Base-by-base conservation (phyloP, 2,888 invertebrate genomes). In the Zygaena filipendulae region DNA sequence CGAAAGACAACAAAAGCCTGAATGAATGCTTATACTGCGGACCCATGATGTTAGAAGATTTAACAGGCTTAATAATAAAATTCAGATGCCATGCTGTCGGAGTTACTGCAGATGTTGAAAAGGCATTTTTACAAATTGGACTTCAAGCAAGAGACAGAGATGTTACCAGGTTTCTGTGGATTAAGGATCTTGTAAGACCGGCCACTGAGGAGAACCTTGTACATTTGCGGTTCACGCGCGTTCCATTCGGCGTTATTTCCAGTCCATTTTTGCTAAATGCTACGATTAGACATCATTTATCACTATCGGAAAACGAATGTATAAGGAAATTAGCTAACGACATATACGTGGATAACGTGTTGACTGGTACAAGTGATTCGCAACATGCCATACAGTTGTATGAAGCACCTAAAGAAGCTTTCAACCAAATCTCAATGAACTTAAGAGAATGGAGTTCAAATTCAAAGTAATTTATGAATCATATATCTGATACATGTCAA, bases 251-350 rank as follows among this genome's bases (percentile, higher is more conserved):
- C 0, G 12, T 40, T 6, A 35, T 43, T 11, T 33, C 35, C 3
- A 43, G 43, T 11, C 39, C 39, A 6, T 43, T 43, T 22, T 3
- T 38, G 5, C 21, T 43, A 3, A 43, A 30, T n/a, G 41, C 43
- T 2, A 38, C 39, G 0, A 23, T 43, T 0, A 25, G 19, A 14
- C 14, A 39, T 21, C 40, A 44, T 16, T n/a, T 43, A n/a, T 11
- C 7, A 1, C 27, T 30, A 4, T 27, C 27, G 1, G 12, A 30
- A 2, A 19, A 11, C 0, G 6, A 25, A 3, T 3, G 13, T 1
- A 2, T 23, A 2, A 27, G 31, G 22, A 18, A 21, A 8, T 16
- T 36, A 5, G 32, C 33, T 1, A 11, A 30, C 4, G 24, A 33
- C 3, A 24, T 32, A 3, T 42, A 39, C 28, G 39, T 39, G 4